Evolutionary conservation across 2,888 invertebrate genomes (phyloP), one percentile per base, ranked within the genome.

Genomic region (Cylloceria caligata): DNA sequence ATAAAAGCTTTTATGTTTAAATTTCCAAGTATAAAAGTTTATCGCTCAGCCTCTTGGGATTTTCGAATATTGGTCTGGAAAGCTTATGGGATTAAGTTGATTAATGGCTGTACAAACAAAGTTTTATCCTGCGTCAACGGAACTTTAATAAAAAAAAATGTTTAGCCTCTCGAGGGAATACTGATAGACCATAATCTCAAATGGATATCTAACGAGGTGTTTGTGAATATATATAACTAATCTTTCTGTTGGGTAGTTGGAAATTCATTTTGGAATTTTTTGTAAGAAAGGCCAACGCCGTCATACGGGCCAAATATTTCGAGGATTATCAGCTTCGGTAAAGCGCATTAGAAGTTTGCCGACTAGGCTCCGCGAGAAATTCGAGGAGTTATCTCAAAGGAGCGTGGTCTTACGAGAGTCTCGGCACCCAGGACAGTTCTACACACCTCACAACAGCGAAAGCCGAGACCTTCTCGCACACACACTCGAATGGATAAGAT

Each of bases 401-500:
- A 84, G 71, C 68, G 36, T 24, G 2, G 73, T 78, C 71, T 57
- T 83, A 86, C 83, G 83, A 80, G 83, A 49, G 42, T 74, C 76
- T 84, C 80, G 83, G 84, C 84, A 85, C 86, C 77, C 49, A 57
- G 83, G 77, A 84, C 86, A 21, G 21, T 68, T 30, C 16, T 16
- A 16, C 27, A 67, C 24, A 36, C 27, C 64, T 57, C 57, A 2
- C 7, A 36, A 21, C n/a, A 24, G n/a, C 64, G 55, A 75, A 67
- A 60, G 39, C 69, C 27, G 49, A 67, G 55, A 73, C 62, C 55
- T 27, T 39, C 42, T 34, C 55, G 52, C 85, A n/a, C 57, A 11
- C 30, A 83, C 86, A 83, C 80, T 71, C 81, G 71, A 72, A 68
- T 60, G 86, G 90, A 90, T 90, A 90, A 90, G 88, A 89, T 89